phyloP scores from a whole-genome alignment of 2,113 vertebrate genomes.

The Morone saxatilis region DNA sequence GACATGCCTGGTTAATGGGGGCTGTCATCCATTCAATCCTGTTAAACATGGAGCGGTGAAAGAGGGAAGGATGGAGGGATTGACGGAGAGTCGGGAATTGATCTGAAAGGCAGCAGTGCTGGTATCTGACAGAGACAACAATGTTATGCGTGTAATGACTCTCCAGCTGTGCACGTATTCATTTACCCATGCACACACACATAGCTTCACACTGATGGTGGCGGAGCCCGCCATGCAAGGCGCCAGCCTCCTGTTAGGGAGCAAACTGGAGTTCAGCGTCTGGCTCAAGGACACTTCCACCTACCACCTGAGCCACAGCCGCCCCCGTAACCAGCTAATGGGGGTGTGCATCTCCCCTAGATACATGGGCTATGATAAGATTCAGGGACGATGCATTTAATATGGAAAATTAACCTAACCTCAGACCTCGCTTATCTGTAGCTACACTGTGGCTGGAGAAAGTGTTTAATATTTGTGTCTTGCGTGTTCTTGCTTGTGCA shows the following conservation, averaged over 20 bases:
- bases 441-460: too few species aligned
- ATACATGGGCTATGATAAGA: too few species aligned
- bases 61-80: conserved; percentile 36
- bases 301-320: not conserved
- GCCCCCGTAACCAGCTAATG: not conserved
- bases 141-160: conserved; percentile 37
- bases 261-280: not conserved
- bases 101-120: conserved; percentile 45
- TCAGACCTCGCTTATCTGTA: too few species aligned
- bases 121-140: conserved; percentile 41
- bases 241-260: not conserved
- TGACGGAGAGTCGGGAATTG: conserved; percentile 35
- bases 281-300: conserved; percentile 11
- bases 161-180: not conserved
- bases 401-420: too few species aligned
- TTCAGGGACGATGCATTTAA: too few species aligned
- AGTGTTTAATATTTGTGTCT: too few species aligned
- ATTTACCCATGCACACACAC: not conserved
- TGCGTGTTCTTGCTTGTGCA: too few species aligned
- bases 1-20: conserved; percentile 69
- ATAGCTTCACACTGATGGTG: not conserved
- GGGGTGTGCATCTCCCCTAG: too few species aligned
- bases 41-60: conserved; percentile 63
- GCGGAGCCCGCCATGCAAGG: not conserved
- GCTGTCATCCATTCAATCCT: conserved; percentile 66